Evolutionary conservation across 2,797 vertebrate species (phyloP).

Genomic region (Mormyrus proboscirostris): DNA sequence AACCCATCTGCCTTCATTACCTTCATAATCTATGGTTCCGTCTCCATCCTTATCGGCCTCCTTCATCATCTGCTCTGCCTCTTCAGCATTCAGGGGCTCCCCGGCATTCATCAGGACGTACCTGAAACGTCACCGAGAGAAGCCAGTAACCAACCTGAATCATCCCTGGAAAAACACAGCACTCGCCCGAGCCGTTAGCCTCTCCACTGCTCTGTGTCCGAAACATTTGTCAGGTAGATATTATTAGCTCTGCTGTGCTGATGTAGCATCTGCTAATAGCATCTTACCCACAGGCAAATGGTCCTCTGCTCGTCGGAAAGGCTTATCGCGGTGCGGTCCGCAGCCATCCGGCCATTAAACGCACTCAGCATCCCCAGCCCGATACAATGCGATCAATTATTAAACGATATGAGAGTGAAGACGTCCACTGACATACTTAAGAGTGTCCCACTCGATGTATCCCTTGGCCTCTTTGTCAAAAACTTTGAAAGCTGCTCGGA

Average conservation of each 20-base stretch:
- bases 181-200: not conserved
- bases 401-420: not conserved
- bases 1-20: constrained; percentile 31
- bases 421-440: constrained; percentile 45
- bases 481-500: constrained; percentile 55
- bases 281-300: not conserved
- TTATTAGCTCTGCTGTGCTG: not conserved
- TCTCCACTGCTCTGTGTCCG: not conserved
- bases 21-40: constrained; percentile 57
- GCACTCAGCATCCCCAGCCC: not conserved
- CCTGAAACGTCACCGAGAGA: constrained; percentile 33
- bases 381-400: not conserved
- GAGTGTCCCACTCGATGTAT: constrained; percentile 59
- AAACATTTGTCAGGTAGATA: not conserved
- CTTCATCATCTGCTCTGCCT: constrained; percentile 65
- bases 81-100: constrained; percentile 52
- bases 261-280: constrained; percentile 4
- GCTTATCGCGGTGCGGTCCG: not conserved
- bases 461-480: constrained; percentile 61
- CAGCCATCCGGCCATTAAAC: not conserved
- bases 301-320: not conserved
- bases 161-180: not conserved
- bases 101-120: constrained; percentile 57
- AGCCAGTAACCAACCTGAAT: not conserved
- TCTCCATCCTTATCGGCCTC: constrained; percentile 59